These are phyloP conservation scores for Sphinx pinastri DNA, from an alignment of 2,888 invertebrate genomes.

Conservation along the genomic window DNA sequence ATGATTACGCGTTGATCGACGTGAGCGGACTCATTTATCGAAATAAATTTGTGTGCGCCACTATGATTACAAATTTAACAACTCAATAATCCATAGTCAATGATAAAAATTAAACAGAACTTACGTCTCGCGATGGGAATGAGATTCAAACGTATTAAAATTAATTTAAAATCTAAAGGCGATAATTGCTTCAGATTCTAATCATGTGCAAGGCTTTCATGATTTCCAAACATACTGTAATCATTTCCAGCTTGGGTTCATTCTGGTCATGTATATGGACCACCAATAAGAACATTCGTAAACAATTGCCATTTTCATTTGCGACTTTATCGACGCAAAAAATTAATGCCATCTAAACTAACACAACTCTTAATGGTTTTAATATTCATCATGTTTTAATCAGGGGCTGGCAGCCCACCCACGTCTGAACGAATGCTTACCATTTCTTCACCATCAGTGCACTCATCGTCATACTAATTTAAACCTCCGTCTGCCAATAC, in stretches of 20 bases:
- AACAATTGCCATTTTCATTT: conserved; percentile 9
- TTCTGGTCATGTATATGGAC: not conserved
- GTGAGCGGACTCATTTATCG: conserved; percentile 14
- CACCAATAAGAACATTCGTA: conserved; percentile 26
- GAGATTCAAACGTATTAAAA: not conserved
- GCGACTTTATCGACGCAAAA: conserved; percentile 27
- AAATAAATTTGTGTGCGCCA: not conserved
- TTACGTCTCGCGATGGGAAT: not conserved
- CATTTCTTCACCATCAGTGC: conserved; percentile 77
- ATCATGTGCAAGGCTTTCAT: not conserved
- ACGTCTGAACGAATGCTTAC: conserved; percentile 68
- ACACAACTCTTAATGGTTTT: conserved; percentile 47
- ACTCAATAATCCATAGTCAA: not conserved
- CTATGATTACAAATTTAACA: not conserved
- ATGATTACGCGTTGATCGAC: conserved; percentile 8
- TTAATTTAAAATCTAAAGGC: too few species aligned
- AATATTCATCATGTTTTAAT: conserved; percentile 79
- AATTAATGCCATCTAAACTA: conserved; percentile 33
- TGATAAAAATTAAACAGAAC: not conserved
- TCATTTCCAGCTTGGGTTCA: not conserved
- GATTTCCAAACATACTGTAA: not conserved
- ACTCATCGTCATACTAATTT: conserved; percentile 82
- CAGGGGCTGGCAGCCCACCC: conserved; percentile 75
- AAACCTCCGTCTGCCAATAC: conserved; percentile 71
- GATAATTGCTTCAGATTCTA: not conserved